phyloP scores from a whole-genome alignment of 2,888 invertebrate species.

The Drosophila silvestris region DNA sequence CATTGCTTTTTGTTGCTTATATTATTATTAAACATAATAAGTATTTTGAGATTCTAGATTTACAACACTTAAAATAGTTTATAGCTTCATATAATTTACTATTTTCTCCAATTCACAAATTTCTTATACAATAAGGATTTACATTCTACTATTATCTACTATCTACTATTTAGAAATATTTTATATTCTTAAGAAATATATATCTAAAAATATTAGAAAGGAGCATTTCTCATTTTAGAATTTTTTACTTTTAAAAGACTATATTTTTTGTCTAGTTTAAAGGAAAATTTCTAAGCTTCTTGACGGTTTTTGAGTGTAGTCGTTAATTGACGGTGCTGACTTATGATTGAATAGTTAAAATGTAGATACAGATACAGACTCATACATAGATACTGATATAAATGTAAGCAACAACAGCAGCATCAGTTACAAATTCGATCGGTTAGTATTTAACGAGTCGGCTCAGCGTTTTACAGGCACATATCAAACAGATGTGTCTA shows the following conservation, averaged over 20 bases:
- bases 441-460: conserved; percentile 13
- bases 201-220: background rate
- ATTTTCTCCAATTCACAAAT: background rate
- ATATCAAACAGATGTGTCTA: conserved; percentile 9
- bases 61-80: background rate
- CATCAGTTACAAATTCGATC: background rate
- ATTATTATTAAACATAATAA: background rate
- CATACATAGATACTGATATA: background rate
- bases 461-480: background rate
- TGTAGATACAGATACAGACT: background rate
- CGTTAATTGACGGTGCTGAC: background rate
- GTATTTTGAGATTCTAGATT: background rate
- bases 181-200: background rate
- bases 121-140: background rate
- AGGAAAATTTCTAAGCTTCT: background rate
- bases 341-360: background rate
- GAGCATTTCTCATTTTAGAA: background rate
- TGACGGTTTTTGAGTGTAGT: background rate
- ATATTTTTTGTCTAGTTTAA: background rate
- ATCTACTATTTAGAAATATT: background rate
- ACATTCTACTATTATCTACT: background rate
- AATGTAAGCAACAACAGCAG: background rate
- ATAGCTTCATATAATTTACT: too few species aligned
- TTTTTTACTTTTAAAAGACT: background rate
- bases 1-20: background rate